A percentile compares a stretch with the other conserved stretches of the same genome.
phyloP scores from a whole-genome alignment of 2,113 vertebrate genomes.

The Trematocara marginatum region DNA sequence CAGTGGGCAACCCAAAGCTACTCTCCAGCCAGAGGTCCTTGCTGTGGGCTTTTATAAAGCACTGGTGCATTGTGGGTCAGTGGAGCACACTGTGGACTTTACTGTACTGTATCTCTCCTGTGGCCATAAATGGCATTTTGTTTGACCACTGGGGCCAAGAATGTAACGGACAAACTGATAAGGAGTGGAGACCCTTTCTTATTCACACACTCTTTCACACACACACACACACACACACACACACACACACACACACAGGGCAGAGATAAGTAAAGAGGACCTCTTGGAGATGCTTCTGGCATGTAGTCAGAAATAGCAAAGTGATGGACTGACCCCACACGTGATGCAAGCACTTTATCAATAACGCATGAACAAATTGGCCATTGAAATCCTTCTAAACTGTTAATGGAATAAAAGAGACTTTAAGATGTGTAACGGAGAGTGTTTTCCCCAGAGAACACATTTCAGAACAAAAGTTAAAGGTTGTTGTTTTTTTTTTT shows the following conservation, averaged over 20 bases:
- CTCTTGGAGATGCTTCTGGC: slow-evolving; percentile 18
- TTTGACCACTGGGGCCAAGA: slow-evolving; percentile 46
- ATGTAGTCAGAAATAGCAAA: slow-evolving; percentile 44
- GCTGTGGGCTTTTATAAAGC: slow-evolving; percentile 21
- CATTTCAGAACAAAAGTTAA: background rate
- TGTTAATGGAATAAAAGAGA: slow-evolving; percentile 19
- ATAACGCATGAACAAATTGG: slow-evolving; percentile 26
- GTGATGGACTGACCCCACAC: background rate
- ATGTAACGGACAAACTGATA: slow-evolving; percentile 70
- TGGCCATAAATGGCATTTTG: slow-evolving; percentile 65
- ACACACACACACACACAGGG: background rate
- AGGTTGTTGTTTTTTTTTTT: background rate
- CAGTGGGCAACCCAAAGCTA: background rate
- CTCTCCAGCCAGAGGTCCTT: background rate
- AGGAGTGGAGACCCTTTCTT: slow-evolving; percentile 20
- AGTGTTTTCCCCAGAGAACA: background rate
- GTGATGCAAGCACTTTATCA: slow-evolving; percentile 9
- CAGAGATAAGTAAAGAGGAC: slow-evolving; percentile 38
- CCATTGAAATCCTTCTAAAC: background rate
- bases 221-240: background rate
- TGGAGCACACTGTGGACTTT: background rate
- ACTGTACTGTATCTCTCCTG: background rate
- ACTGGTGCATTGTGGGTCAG: slow-evolving; percentile 58
- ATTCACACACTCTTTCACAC: background rate
- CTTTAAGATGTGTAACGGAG: background rate